These are phyloP conservation scores for Alentia gelatinosa DNA, from an alignment of 2,888 invertebrate genomes.

Conservation along the genomic window DNA sequence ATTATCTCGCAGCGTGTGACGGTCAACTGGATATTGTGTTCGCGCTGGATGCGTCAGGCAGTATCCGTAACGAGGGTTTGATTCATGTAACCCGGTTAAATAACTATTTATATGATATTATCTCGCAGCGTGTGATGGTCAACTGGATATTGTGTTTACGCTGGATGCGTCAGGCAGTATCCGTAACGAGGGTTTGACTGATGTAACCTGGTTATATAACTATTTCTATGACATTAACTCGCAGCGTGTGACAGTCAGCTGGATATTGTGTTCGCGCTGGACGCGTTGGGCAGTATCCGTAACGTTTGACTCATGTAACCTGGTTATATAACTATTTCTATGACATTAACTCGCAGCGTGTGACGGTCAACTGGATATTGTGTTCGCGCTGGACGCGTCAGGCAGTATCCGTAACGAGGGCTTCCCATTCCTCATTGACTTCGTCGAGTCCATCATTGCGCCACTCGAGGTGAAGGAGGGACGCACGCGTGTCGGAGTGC, in stretches of 20 bases:
- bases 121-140: no score
- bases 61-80: constrained; percentile 62
- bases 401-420: constrained; percentile 62
- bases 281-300: constrained; percentile 63
- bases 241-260: constrained; percentile 58
- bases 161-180: no score
- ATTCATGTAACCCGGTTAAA: no score
- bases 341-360: constrained; percentile 58
- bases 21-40: constrained; percentile 60
- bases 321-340: no score
- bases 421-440: constrained; percentile 58
- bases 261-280: constrained; percentile 62
- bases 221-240: no score
- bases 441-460: constrained; percentile 48
- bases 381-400: constrained; percentile 62
- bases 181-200: no score
- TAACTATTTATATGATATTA: no score
- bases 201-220: no score
- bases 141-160: no score
- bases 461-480: constrained; percentile 57
- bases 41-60: constrained; percentile 62
- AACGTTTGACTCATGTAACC: no score
- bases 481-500: constrained; percentile 58
- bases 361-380: constrained; percentile 57
- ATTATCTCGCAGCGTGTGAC: constrained; percentile 58